Evolutionary conservation across 2,888 invertebrate genomes (phyloP), one percentile per base, ranked within the genome.

Genomic region (Diloba caeruleocephala): DNA sequence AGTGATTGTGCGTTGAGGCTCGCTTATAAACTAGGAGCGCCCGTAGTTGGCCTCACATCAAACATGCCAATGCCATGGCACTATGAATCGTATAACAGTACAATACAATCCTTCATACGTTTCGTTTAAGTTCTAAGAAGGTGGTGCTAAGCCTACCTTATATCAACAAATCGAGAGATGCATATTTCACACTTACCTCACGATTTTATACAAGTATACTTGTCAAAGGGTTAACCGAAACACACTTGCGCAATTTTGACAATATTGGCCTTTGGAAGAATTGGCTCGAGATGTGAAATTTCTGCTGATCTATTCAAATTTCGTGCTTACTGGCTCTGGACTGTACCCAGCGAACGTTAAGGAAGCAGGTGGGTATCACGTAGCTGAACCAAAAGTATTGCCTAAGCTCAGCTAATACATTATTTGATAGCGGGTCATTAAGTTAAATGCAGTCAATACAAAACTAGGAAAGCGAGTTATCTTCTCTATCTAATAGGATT

Each of bases 1-100:
- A 92, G 93, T 13, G 95, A 96, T 59, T 96, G 96, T 66, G 82
- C 94, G 37, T 80, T 95, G 60, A 95, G 94, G 0, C 82, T 96
- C 10, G 95, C 94, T 1, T 84, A 95, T 72, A 78, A 93, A 43
- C 79, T 96, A 37, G 83, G 92, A 19, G 89, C 94, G 5, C 95
- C 96, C 0, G 90, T 94, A 1, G 88, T 96, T 0, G 94, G 91
- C 0, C 57, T 94, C 1, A 94, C 94, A 17, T 94, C 94, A 0
- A 94, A 94, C 41, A 81, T 89, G 0, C 69, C 94, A 6, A 91
- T 95, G 88, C 94, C 95, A 0, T 95, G 94, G 93, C 92, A 91
- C 29, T 94, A 90, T 58, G 88, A 90, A 53, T 87, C 94, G 26
- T 88, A 95, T 29, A 95, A 95, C 2, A 83, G n/a, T 95, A 45